Evolutionary conservation across 2,113 vertebrate species (phyloP), one percentile per base, ranked within the genome.

Genomic region (Neogobius melanostomus): DNA sequence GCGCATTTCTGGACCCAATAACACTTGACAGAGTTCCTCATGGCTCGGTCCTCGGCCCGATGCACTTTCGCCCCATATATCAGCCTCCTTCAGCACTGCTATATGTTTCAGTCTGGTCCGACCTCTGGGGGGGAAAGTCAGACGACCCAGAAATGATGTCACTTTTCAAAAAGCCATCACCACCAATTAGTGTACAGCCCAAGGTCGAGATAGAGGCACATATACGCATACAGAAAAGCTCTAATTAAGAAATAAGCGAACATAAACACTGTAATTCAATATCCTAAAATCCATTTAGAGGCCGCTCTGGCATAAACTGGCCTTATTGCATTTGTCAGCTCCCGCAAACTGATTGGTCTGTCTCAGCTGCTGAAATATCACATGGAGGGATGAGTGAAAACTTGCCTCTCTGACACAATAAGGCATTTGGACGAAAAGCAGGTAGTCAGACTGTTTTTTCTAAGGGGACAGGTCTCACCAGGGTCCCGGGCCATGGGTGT

Each of bases 201-300:
- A 71, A 84, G 84, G 84, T 83, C 76, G 15, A 71, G 68, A 85
- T 78, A 75, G 67, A 81, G 17, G 10, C 16, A 51, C 80, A 65
- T 17, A 76, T 43, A 77, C 79, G 81, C 80, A 54, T 71, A 62
- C 8, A 65, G 61, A 57, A 76, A 78, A 52, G 9, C 76, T 52
- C 79, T 86, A 88, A 91, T 91, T 88, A 90, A 89, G 84, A 88
- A 89, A 86, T 82, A 85, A 82, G 75, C 88, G 86, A 87, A 81
- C 57, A 82, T 89, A 91, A 92, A 92, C 88, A 90, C 63, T 84
- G 90, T 81, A 92, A 92, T 80, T 78, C 64, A 77, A 92, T 91
- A 90, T 82, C 84, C 86, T 90, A 76, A 87, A 91, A 89, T 83
- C 87, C 89, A 79, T 90, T 91, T 86, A 52, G 85, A 75, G 66